Evolutionary conservation across 2,888 invertebrate species (phyloP).

Genomic region (Drosophila emarginata): DNA sequence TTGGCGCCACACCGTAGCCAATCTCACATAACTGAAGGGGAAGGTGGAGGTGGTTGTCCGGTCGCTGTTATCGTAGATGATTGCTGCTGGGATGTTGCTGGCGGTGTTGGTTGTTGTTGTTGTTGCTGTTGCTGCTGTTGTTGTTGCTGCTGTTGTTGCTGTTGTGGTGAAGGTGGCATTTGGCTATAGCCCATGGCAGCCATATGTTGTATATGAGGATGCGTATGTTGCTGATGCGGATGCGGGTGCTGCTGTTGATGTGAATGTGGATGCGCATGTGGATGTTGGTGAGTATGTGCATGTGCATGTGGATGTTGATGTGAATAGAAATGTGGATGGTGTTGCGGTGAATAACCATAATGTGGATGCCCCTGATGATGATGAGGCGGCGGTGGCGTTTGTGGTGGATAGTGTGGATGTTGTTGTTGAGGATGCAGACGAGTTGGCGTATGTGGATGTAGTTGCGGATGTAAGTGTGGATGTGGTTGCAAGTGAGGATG

Average conservation of each 20-base stretch:
- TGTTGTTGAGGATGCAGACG: conserved; percentile 21
- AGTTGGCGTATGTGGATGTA: conserved; percentile 4
- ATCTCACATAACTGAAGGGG: conserved; percentile 62
- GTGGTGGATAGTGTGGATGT: conserved; percentile 29
- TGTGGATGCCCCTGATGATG: conserved; percentile 23
- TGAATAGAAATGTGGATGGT: conserved; percentile 26
- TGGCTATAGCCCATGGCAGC: conserved; percentile 67
- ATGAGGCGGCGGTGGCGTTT: conserved; percentile 19
- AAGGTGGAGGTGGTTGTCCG: conserved; percentile 16
- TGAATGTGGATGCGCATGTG: conserved; percentile 48
- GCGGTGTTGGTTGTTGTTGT: conserved; percentile 23
- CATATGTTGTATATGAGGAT: conserved; percentile 62
- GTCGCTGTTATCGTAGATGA: conserved; percentile 13
- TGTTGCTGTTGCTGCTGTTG: conserved; percentile 22
- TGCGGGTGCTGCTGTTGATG: conserved; percentile 52
- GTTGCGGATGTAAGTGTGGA: conserved; percentile 23
- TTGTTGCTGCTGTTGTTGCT: conserved; percentile 22
- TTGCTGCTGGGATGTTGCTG: conserved; percentile 28
- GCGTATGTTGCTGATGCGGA: conserved; percentile 56
- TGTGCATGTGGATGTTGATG: conserved; percentile 31
- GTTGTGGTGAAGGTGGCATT: conserved; percentile 50
- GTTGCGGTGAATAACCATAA: conserved; percentile 8
- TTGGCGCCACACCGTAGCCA: conserved; percentile 76
- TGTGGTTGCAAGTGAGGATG: conserved; percentile 10
- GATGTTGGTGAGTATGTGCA: conserved; percentile 49